Percentiles rank a stretch among this genome's conserved stretches.
Conservation (phyloP, 2,797 vertebrate species). For the Crenuchus spilurus region DNA sequence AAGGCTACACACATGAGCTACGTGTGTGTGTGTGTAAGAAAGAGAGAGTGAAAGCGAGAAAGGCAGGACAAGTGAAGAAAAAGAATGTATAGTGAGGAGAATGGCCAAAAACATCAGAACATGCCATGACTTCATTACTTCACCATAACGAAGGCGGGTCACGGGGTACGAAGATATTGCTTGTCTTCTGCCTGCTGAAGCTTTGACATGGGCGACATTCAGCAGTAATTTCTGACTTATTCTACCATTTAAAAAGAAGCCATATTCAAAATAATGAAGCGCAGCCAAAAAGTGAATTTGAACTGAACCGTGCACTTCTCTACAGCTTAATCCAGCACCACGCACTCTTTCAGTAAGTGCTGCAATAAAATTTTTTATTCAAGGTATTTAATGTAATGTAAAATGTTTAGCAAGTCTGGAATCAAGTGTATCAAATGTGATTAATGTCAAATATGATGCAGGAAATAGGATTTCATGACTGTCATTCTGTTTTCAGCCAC, state of each 20-base stretch:
- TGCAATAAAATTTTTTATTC: neutral
- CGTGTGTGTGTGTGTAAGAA: constrained; percentile 53
- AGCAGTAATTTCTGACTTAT: neutral
- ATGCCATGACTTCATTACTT: neutral
- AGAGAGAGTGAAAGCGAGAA: constrained; percentile 50
- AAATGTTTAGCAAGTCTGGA: neutral
- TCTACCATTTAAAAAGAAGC: neutral
- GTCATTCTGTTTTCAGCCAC: neutral
- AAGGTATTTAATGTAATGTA: neutral
- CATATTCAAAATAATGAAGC: neutral
- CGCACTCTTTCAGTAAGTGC: neutral
- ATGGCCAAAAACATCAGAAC: constrained; percentile 2
- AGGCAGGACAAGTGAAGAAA: constrained; percentile 21
- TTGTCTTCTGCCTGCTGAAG: neutral
- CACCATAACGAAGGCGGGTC: constrained; percentile 6
- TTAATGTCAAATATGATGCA: neutral
- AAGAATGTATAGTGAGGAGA: constrained; percentile 7
- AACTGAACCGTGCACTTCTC: neutral
- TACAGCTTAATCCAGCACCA: neutral
- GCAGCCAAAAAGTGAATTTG: neutral
- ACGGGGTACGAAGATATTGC: neutral
- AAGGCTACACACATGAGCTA: constrained; percentile 76
- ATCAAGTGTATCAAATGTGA: neutral
- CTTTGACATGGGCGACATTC: neutral
- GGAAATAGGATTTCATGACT: neutral